Evolutionary conservation across 2,888 invertebrate genomes (phyloP).

Genomic region (Cephus pygmeus): DNA sequence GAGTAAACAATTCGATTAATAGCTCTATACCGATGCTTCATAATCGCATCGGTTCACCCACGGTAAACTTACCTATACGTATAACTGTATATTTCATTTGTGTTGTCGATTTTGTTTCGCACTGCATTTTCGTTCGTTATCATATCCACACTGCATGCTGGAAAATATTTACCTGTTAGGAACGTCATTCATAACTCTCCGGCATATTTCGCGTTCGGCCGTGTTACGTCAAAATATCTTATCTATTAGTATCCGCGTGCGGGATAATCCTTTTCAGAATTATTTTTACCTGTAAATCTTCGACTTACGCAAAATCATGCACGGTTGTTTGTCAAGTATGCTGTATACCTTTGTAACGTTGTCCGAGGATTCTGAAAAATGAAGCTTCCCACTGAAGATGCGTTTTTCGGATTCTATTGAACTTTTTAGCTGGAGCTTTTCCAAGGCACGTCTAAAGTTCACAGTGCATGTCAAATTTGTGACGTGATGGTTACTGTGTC

Average conservation of each 20-base stretch:
- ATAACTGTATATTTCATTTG: neutral
- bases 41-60: neutral
- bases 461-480: neutral
- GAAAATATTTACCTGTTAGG: neutral
- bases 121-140: neutral
- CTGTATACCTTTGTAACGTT: neutral
- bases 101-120: neutral
- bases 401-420: neutral
- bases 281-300: neutral
- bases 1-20: neutral
- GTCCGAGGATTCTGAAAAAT: neutral
- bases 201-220: neutral
- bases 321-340: neutral
- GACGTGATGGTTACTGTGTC: neutral
- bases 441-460: neutral
- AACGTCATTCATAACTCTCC: neutral
- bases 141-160: neutral
- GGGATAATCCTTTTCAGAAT: neutral
- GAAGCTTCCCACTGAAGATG: neutral
- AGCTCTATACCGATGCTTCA: neutral
- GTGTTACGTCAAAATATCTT: neutral
- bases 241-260: neutral
- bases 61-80: neutral
- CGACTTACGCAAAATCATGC: neutral
- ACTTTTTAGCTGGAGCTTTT: neutral